Evolutionary conservation across 2,888 invertebrate species (phyloP).

Genomic region (Melanchra persicariae): DNA sequence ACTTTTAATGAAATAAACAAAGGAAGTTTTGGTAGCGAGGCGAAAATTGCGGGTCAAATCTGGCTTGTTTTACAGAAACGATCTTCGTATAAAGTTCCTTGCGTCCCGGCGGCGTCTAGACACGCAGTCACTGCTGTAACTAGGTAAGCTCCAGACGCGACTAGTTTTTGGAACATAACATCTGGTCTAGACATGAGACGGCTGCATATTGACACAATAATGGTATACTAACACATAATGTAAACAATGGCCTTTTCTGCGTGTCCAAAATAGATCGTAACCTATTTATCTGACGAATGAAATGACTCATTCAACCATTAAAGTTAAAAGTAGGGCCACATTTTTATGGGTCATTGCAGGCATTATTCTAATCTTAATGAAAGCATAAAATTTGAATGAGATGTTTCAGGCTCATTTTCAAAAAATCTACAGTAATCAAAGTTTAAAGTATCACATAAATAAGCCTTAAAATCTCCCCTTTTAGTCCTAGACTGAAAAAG

Average conservation of each 20-base stretch:
- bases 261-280: slow-evolving; percentile 56
- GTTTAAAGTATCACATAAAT: no score
- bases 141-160: slow-evolving; percentile 64
- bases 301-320: slow-evolving; percentile 55
- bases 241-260: slow-evolving; percentile 67
- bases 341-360: slow-evolving; percentile 37
- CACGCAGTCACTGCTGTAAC: slow-evolving; percentile 64
- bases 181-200: slow-evolving; percentile 71
- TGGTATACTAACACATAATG: slow-evolving; percentile 54
- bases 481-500: neutral
- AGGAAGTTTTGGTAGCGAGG: neutral
- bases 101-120: slow-evolving; percentile 76
- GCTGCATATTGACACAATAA: slow-evolving; percentile 61
- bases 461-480: neutral
- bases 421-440: no score
- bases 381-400: slow-evolving; percentile 13
- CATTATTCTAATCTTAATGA: slow-evolving; percentile 36
- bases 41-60: slow-evolving; percentile 26
- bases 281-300: slow-evolving; percentile 57
- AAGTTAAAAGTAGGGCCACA: slow-evolving; percentile 47
- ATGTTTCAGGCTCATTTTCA: no score
- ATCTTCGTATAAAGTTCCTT: slow-evolving; percentile 67
- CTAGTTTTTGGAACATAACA: slow-evolving; percentile 70
- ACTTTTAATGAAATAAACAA: slow-evolving; percentile 26
- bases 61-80: slow-evolving; percentile 56